Base-by-base conservation (phyloP, 2,888 invertebrate species). In the Catocala fraxini region DNA sequence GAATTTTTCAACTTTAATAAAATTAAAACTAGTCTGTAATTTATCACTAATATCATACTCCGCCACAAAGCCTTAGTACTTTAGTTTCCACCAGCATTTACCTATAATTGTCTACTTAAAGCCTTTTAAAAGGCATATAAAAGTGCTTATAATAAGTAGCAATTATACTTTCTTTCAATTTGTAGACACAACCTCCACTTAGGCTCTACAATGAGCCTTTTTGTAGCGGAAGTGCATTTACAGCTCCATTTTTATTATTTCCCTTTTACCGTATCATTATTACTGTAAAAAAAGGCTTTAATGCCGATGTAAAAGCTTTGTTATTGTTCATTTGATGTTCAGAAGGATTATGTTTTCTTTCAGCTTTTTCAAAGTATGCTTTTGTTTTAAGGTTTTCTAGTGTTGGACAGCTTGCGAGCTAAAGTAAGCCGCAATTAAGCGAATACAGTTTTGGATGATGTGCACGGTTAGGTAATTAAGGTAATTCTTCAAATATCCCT, bases 101-200 rank as follows among this genome's bases (percentile, higher is more conserved):
- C 35, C 35, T 39, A 9, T 39, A 39, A 39, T 39, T 39, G 35
- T 39, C 6, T 39, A 39, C 35, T 39, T 39, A 42, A 10, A 42
- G n/a, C 42, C 42, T 42, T 42, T 10, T 42, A 10, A 11, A 42
- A 42, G 42, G n/a, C 42, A 11, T 42, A 10, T 11, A 42, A 42
- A 46, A 46, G 25, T 13, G 9, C 48, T n/a, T 11, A 49, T 34
- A 49, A 34, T 12, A 45, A 47, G 47, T 47, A 47, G 15, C 47
- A 47, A 48, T 51, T 51, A 51, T 51, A 35, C 35, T 39, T 51
- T 35, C 34, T 35, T 51, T 13, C 46, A 35, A 35, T 35, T 51
- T 51, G 51, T 51, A 51, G 51, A 33, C 51, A 51, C 33, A 34
- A 51, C 12, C 35, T n/a, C 12, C 33, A 51, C 35, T 51, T 51